Evolutionary conservation across 2,113 vertebrate species (phyloP), one percentile per base, ranked within the genome.

Genomic region (Apodemus sylvaticus): DNA sequence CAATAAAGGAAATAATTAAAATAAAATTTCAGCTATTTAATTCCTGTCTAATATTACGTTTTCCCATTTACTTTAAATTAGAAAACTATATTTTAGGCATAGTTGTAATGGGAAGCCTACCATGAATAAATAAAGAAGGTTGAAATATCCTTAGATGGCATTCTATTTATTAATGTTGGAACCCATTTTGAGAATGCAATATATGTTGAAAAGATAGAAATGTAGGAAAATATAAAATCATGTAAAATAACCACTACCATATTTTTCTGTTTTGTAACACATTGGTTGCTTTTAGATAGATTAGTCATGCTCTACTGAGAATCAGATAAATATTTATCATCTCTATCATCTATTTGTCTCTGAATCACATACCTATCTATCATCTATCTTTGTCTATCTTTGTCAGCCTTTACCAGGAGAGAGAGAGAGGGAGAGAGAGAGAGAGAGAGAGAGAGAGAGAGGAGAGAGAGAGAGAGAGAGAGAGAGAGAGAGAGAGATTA

Each of bases 141-240:
- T 91, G 92, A 76, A 89, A 58, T 95, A 66, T 82, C 10, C 19
- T 91, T 91, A 66, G 3, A 34, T 17, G 62, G 92, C 89, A 62
- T 60, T 77, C 17, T 19, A 53, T 79, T 20, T 22, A 48, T 79
- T 53, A 79, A 79, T 53, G 29, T 79, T 89, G 20, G 78, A 36
- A 81, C 20, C 68, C 22, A 71, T 81, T 64, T 86, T 89, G 68
- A 29, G 7, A 68, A 74, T 87, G 16, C 12, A 79, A 85, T 53
- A 60, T 66, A 68, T 73, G 0, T 66, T 14, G 2, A 89, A 58
- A 96, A 81, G 31, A 77, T 1, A 51, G 36, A 91, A 93, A 45
- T 74, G 29, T 95, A 55, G 81, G 62, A 26, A 86, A 93, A 73
- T 10, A n/a, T 91, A 93, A 73, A 91, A 78, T 71, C 82, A 94